Base-by-base conservation (phyloP, 2,113 vertebrate genomes). In the Alethe diademata region DNA sequence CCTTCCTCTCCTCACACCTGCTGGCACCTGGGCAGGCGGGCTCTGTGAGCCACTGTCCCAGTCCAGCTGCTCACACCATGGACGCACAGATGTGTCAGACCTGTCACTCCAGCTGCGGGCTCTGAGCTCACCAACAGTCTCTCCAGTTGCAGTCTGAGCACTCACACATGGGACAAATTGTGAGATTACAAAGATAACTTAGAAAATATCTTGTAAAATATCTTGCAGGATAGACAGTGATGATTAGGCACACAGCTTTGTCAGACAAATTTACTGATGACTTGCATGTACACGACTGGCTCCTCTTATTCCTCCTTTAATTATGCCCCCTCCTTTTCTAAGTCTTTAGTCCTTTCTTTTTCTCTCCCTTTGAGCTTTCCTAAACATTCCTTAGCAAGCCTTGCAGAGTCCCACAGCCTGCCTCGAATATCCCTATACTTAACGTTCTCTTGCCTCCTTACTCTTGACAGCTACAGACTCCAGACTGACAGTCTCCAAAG, bases 381-480 rank as follows among this genome's bases (percentile, higher is more conserved):
- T 57, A 78, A 86, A 22, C 2, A 33, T 25, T 78, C 20, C 8
- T 70, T 47, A 13, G 7, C 11, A 90, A 31, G 6, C 24, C 48
- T 72, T 69, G 17, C 19, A 60, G 17, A 50, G 25, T 42, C 9
- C 7, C 53, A 28, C 19, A 78, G 40, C 11, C 9, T 18, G 3
- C 9, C 11, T 61, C 11, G 3, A 28, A 42, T 53, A 38, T 24
- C 26, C 72, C 33, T 33, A 2, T 15, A 7, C 15, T 48, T 51
- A 5, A 5, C 0, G 0, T 31, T 66, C 29, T 65, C 6, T 38
- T 85, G 20, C 6, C 42, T 66, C 9, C 12, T 3, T 20, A 7
- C 13, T 56, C 42, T 71, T 66, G 47, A 18, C 50, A 86, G 22
- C 26, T 51, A 8, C 1, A 0, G 24, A 38, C 33, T 61, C 47